Base-by-base conservation (phyloP, 2,113 vertebrate species). In the Pterocles gutturalis region DNA sequence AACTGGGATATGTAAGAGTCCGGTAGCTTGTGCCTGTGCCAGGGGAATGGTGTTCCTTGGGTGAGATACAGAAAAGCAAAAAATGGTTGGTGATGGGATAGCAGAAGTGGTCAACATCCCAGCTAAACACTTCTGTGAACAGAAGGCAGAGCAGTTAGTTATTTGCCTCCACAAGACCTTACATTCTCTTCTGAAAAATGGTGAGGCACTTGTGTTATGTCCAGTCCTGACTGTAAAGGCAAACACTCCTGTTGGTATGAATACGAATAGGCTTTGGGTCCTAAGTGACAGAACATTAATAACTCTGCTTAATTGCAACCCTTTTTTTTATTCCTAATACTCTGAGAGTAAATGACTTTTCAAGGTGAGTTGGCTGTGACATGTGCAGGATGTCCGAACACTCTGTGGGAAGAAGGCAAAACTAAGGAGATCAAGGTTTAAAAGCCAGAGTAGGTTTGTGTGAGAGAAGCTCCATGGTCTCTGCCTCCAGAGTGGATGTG, bases 231-330 rank as follows among this genome's bases (percentile, higher is more conserved):
- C 2, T 49, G 67, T 48, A 64, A 65, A 53, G 51, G 53, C 69
- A 92, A 70, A 67, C 55, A 49, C 53, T 83, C 45, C 33, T 71
- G 72, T 87, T 90, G 88, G 87, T 69, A 36, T 78, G 70, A 83
- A 65, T 80, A 90, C 12, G 57, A 96, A 49, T 64, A 82, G 38
- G 17, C 79, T 81, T 90, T 2, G 3, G 60, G 61, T 92, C 92
- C 45, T 90, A 75, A 36, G 51, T 84, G 88, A 71, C 24, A 49
- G 45, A 77, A 95, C 69, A 57, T 78, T 93, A 92, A 92, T 96
- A 92, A 89, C 67, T 95, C 33, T 67, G 20, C 92, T 89, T 95
- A 96, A 95, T 96, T 93, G 81, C 72, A 96, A 78, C 67, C 88
- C 75, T 20, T 9, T 84, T 9, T 84, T 87, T 41, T 41, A 14